Base-by-base conservation (phyloP, 2,113 vertebrate genomes). In the Odobenus rosmarus region DNA sequence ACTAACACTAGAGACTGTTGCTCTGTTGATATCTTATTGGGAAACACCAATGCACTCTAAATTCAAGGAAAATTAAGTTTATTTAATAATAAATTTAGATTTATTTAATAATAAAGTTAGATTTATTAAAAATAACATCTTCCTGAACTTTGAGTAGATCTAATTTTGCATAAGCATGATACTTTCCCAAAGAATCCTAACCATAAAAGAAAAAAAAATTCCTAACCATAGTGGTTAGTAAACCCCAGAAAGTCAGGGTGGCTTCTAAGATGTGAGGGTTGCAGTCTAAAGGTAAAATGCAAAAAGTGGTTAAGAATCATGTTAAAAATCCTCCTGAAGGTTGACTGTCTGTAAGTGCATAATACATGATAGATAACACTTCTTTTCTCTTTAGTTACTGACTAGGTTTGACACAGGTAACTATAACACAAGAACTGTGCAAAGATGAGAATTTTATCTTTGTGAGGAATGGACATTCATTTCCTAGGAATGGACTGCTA, bases 1-100 rank as follows among this genome's bases (percentile, higher is more conserved):
- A 99, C 99, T 33, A 99, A 98, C 24, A 99, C 95, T 92, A 99
- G 81, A 4, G 99, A 99, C 46, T 99, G 99, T 93, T 99, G 99
- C 81, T 99, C 99, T 0, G 99, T 99, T 53, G 98, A 33, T 39
- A 99, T 99, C 95, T 99, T 98, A 93, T 74, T 99, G 7, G 99
- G 99, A 83, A 99, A 98, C 15, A 99, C 96, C 96, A 99, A 98
- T 10, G 99, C 95, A 28, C 98, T 98, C 99, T 99, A 97, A 98
- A 96, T 76, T 28, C 15, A 93, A 94, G 0, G 31, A 14, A 93
- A 96, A 96, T 92, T 46, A 46, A 46, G 8, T 46, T 46, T 46
- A 46, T 46, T 46, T 46, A 46, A 46, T 46, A 46, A 46, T 46
- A 46, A 46, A 46, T 46, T 46, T 46, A 93, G 16, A 88, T 71